A percentile compares a stretch with the other conserved stretches of the same genome.
Evolutionary conservation across 2,888 invertebrate genomes (phyloP).

Genomic region (Drosophila anomelani): DNA sequence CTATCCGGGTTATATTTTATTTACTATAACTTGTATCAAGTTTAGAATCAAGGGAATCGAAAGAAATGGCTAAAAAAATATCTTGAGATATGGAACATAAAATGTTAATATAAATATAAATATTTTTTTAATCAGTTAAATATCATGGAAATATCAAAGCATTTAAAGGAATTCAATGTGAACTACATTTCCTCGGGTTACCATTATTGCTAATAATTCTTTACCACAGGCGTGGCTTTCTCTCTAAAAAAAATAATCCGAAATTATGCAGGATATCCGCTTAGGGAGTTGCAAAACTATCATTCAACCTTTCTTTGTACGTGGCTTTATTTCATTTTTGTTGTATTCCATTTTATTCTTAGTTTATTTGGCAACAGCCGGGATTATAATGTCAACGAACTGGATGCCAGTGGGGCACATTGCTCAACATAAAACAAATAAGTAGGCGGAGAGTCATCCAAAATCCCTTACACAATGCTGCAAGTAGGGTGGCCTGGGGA

Average conservation of each 20-base stretch:
- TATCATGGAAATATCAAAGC: background rate
- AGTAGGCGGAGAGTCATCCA: conserved; percentile 45
- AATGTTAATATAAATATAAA: too few species aligned
- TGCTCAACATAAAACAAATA: conserved; percentile 58
- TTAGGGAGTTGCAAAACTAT: conserved; percentile 16
- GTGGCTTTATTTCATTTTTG: conserved; percentile 6
- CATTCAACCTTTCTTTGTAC: conserved; percentile 16
- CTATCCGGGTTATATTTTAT: too few species aligned
- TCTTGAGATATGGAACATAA: too few species aligned
- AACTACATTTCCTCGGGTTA: background rate
- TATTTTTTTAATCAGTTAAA: background rate
- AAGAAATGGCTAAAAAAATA: too few species aligned
- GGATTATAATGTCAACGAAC: conserved; percentile 51
- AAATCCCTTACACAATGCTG: conserved; percentile 58
- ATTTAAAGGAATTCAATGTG: background rate
- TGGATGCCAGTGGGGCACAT: conserved; percentile 29
- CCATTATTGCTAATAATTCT: background rate
- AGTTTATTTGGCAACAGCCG: conserved; percentile 27
- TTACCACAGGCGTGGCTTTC: background rate
- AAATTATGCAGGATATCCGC: conserved; percentile 32
- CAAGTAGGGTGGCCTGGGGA: conserved; percentile 23
- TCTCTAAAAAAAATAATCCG: conserved; percentile 2
- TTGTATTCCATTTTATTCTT: conserved; percentile 7
- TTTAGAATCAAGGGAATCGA: too few species aligned
- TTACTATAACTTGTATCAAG: too few species aligned